Percentiles rank a stretch among this genome's conserved stretches.
These are phyloP conservation scores for Clarias fuscus DNA, from an alignment of 2,797 vertebrate species.

Conservation along the genomic window DNA sequence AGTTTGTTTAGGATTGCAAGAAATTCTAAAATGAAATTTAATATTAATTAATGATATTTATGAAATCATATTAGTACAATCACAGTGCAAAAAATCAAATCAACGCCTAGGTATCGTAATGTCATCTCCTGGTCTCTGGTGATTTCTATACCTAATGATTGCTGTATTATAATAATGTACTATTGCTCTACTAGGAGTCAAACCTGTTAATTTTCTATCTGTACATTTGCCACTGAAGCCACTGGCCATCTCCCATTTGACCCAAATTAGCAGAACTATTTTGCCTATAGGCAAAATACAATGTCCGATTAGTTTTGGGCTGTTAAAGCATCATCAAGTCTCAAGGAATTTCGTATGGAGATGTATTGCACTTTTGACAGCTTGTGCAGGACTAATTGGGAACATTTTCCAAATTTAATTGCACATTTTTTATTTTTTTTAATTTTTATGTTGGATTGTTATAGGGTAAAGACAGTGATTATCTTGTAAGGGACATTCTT, in stretches of 20 bases:
- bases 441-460: neutral
- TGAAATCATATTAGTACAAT: no score
- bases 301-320: neutral
- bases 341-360: no score
- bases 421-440: neutral
- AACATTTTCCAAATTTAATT: no score
- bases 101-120: no score
- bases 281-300: no score
- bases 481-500: neutral
- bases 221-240: neutral
- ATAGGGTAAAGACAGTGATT: neutral
- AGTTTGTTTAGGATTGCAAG: no score
- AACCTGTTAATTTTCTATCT: neutral
- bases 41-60: no score
- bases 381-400: neutral
- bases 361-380: neutral
- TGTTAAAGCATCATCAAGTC: neutral
- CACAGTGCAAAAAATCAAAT: no score
- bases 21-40: no score
- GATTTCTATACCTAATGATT: no score
- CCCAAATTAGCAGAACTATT: constrained; percentile 1
- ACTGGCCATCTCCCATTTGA: neutral
- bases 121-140: no score
- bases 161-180: neutral
- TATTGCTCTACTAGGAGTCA: neutral